Evolutionary conservation across 2,113 vertebrate species (phyloP), one percentile per base, ranked within the genome.

Genomic region (Channa maculata): DNA sequence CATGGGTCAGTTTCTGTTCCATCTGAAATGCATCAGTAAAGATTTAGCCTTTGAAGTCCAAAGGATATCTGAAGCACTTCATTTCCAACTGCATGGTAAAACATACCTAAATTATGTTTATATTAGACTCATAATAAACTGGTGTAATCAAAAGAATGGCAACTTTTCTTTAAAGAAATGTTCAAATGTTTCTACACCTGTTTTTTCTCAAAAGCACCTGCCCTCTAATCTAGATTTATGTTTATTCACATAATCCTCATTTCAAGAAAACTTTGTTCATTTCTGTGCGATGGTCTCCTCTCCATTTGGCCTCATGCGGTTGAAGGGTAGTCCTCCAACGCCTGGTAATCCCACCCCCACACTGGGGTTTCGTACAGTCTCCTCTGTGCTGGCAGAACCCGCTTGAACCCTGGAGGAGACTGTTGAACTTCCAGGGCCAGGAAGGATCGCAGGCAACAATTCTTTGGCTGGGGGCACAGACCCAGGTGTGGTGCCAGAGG

Each of bases 241-340:
- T 64, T 68, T 63, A 62, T 82, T 85, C 65, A 70, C 65, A 41
- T 34, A 36, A 36, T n/a, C 9, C 6, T 38, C 38, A 59, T 24
- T 36, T 79, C 61, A 46, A 41, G 45, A 57, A 71, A 9, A 46
- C 39, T 14, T 65, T 75, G 82, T 48, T 97, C 94, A 98, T 87
- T 99, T 96, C 77, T 94, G 96, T 75, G 94, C 90, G 2, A 95
- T 86, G 73, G 94, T 84, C 86, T 96, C 97, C 76, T 97, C 96
- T 65, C 96, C 97, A 1, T 94, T 96, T 2, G 96, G 96, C 77
- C 96, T 94, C 77, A 96, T 94, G 83, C 96, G 96, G 75, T 88
- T 96, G 77, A 97, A 96, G 12, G 79, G 44, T 62, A 83, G 63
- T 15, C 84, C 88, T 15, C 86, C 84, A 0, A 88, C 83, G 14